Conservation (phyloP, 1,140 invertebrate genomes). For the Nasonia vitripennis region DNA sequence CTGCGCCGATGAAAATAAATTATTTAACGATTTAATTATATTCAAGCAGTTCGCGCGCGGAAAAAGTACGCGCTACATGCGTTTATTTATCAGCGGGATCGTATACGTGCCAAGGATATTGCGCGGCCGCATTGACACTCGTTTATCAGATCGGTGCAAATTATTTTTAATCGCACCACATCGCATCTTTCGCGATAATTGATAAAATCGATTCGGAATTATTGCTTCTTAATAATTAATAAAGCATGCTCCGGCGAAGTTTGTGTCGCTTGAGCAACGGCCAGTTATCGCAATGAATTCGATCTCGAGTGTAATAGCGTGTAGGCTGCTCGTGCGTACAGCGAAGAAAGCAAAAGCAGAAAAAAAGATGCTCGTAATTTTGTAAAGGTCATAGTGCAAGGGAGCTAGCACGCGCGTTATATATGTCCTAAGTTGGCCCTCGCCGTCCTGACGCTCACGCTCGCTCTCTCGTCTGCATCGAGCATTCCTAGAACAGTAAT, state of each 20-base stretch:
- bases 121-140: neutral
- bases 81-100: neutral
- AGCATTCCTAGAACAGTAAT: slow-evolving; percentile 86
- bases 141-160: neutral
- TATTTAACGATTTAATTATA: slow-evolving; percentile 16
- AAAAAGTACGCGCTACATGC: neutral
- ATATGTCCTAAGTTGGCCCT: slow-evolving; percentile 53
- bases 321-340: neutral
- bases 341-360: neutral
- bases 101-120: neutral
- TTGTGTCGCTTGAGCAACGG: too few relatives aligned
- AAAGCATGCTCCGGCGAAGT: too few relatives aligned
- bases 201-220: slow-evolving; percentile 7
- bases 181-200: neutral
- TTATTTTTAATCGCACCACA: neutral
- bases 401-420: slow-evolving; percentile 29
- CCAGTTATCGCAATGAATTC: neutral
- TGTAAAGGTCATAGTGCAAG: neutral
- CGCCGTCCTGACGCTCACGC: slow-evolving; percentile 48
- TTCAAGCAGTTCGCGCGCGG: neutral
- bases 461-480: slow-evolving; percentile 68
- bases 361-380: neutral
- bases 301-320: neutral
- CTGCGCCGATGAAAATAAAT: slow-evolving; percentile 25
- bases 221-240: neutral